These are phyloP conservation scores for Drosophila sucinea DNA, from an alignment of 1,140 invertebrate genomes.

Conservation along the genomic window DNA sequence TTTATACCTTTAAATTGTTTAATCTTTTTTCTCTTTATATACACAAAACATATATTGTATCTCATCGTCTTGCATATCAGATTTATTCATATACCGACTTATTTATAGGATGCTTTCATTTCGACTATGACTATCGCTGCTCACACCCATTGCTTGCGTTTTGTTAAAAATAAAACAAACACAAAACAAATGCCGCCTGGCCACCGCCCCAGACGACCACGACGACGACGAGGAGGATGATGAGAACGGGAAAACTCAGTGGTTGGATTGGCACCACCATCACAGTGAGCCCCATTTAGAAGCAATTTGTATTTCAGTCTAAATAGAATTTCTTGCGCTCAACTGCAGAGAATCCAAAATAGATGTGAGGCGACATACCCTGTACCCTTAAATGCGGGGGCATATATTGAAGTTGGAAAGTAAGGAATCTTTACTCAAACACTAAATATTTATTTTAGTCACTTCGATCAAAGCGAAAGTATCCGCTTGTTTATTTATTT, in stretches of 20 bases:
- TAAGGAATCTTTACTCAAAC: too few species aligned
- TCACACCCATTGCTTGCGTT: slow-evolving; percentile 33
- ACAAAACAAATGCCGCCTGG: slow-evolving; percentile 32
- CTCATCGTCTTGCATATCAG: slow-evolving; percentile 23
- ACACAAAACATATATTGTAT: neutral
- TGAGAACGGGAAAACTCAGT: slow-evolving; percentile 22
- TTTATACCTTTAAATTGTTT: too few species aligned
- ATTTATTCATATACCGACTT: slow-evolving; percentile 49
- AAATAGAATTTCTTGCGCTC: neutral
- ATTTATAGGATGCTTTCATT: slow-evolving; percentile 51
- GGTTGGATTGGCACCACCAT: slow-evolving; percentile 8
- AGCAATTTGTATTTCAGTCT: neutral
- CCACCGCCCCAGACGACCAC: slow-evolving; percentile 4
- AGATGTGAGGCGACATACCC: neutral
- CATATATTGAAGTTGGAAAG: too few species aligned
- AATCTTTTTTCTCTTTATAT: too few species aligned
- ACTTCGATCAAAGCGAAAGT: too few species aligned
- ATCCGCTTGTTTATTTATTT: too few species aligned
- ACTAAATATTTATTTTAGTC: too few species aligned
- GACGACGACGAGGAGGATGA: neutral
- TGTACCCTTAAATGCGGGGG: neutral
- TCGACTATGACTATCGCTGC: slow-evolving; percentile 16
- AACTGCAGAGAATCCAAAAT: slow-evolving; percentile 7
- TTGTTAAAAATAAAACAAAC: slow-evolving; percentile 48
- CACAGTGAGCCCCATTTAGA: slow-evolving; percentile 14